phyloP scores from a whole-genome alignment of 2,888 invertebrate species.

The Lithosia quadra region DNA sequence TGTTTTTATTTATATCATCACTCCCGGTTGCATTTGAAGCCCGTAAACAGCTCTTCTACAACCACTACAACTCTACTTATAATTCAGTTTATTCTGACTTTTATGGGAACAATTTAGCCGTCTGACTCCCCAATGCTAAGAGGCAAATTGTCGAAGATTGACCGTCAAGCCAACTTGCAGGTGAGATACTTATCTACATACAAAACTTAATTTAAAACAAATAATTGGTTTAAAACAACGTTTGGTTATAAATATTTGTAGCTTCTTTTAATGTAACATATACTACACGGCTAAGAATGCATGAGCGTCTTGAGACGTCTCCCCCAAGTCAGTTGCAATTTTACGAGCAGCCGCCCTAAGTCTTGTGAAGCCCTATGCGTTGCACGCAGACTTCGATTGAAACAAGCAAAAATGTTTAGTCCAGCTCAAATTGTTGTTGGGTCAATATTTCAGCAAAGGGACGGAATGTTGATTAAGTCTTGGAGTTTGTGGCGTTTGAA shows the following conservation, averaged over 20 bases:
- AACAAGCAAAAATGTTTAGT: constrained; percentile 60
- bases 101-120: too few species aligned
- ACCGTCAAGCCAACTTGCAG: too few species aligned
- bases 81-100: too few species aligned
- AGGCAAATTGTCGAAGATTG: too few species aligned
- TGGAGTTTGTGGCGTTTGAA: constrained; percentile 11
- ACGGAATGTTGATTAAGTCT: constrained; percentile 26
- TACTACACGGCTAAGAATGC: constrained; percentile 78
- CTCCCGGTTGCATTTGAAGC: too few species aligned
- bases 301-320: constrained; percentile 83
- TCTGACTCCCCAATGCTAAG: too few species aligned
- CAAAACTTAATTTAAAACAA: too few species aligned
- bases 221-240: background rate
- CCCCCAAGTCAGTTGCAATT: constrained; percentile 82
- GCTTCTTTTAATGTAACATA: constrained; percentile 46
- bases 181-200: too few species aligned
- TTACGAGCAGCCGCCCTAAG: constrained; percentile 80
- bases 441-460: constrained; percentile 29
- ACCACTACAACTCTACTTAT: too few species aligned
- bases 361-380: constrained; percentile 58
- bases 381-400: constrained; percentile 61
- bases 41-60: too few species aligned
- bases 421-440: constrained; percentile 39
- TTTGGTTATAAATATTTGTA: background rate
- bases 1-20: too few species aligned